Base-by-base conservation (phyloP, 2,797 vertebrate species). In the Scomberomorus guttatus region DNA sequence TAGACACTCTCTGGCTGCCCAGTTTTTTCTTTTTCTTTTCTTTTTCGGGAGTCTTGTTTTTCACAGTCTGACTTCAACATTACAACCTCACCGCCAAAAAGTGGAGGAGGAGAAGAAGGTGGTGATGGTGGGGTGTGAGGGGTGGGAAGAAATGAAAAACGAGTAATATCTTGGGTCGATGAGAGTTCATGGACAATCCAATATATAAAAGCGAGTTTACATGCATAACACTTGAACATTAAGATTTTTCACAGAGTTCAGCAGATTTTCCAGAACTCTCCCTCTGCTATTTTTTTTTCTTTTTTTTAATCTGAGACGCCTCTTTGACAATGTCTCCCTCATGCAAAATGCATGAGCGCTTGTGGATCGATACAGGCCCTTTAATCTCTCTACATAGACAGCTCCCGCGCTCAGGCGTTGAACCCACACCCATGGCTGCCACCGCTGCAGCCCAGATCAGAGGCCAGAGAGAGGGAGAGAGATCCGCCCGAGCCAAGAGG, bases 271-370 rank as follows among this genome's bases (percentile, higher is more conserved):
- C 56, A 69, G 50, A 89, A 89, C 85, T 89, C 84, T 81, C 76
- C 74, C 68, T 85, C 81, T 27, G 59, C 85, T 62, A 32, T 66
- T 74, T 78, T 62, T 44, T 85, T 79, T 77, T 87, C 20, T 48
- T 48, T 20, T 50, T 84, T 82, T 79, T 65, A 68, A 88, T 90
- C 79, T 77, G 91, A 91, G 89, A 90, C 76, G 84, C 85, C 85
- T 92, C 89, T 92, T 89, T 93, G 93, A 94, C 93, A 93, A 90
- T 88, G 92, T 93, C 91, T 93, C 81, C 85, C 92, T 93, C 91
- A 94, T 94, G 90, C 86, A 94, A 90, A 89, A 93, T 94, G 90
- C 91, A 94, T 94, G 91, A 93, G 88, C 61, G 75, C 88, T 72
- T 58, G 85, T 83, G 89, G 91, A 94, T 94, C 93, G 87, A 94